Conservation (phyloP, 2,797 vertebrate species). For the Alfaro cultratus region DNA sequence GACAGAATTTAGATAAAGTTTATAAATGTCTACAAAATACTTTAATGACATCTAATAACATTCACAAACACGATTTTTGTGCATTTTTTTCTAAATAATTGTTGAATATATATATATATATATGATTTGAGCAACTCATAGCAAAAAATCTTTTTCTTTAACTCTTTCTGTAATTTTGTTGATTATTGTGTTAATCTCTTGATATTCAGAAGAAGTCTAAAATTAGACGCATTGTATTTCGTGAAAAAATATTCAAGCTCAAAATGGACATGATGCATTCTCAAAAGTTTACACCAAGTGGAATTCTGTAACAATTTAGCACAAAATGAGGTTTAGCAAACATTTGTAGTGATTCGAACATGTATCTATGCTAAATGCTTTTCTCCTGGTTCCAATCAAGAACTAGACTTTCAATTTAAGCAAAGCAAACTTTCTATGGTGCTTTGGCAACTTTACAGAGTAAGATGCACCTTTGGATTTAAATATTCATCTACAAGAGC, state of each 20-base stretch:
- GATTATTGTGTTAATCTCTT: background rate
- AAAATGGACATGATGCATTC: background rate
- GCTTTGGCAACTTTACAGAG: background rate
- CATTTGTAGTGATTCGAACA: background rate
- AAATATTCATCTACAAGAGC: no score
- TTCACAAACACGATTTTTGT: no score
- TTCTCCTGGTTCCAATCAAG: background rate
- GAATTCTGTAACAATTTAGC: no score
- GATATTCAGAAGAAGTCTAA: background rate
- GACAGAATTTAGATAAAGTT: no score
- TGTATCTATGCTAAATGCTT: background rate
- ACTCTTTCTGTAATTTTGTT: background rate
- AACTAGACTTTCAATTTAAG: background rate
- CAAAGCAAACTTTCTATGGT: background rate
- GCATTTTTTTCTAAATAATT: no score
- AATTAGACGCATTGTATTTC: background rate
- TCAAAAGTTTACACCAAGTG: no score
- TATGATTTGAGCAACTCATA: no score
- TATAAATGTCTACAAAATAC: no score
- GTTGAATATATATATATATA: no score
- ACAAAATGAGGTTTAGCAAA: no score
- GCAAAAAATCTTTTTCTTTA: background rate
- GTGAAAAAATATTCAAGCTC: background rate
- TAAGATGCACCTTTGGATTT: no score
- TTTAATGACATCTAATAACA: no score